phyloP scores from a whole-genome alignment of 2,113 vertebrate species.

The Malurus elegans region DNA sequence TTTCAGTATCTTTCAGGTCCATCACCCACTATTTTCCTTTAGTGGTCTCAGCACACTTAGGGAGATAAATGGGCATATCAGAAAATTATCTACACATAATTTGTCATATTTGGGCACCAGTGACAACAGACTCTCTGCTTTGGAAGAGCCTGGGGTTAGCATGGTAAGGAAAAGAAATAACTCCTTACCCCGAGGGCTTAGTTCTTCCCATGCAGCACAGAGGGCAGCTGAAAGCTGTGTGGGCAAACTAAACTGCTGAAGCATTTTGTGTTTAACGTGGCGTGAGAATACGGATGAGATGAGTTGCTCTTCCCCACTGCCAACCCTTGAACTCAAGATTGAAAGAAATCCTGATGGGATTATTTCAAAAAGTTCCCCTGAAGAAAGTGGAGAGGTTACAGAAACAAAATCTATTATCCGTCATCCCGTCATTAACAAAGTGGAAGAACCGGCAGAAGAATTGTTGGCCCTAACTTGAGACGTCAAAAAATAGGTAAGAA shows the following conservation, averaged over 20 bases:
- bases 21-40: neutral
- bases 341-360: conserved; percentile 24
- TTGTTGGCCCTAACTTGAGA: neutral
- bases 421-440: conserved; percentile 6
- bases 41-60: conserved; percentile 20
- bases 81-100: conserved; percentile 54
- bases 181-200: conserved; percentile 21
- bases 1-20: neutral
- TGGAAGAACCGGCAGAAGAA: conserved; percentile 3
- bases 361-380: neutral
- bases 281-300: neutral
- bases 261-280: neutral
- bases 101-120: conserved; percentile 54
- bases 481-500: neutral
- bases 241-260: neutral
- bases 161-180: conserved; percentile 49
- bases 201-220: neutral
- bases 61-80: conserved; percentile 57
- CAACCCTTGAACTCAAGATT: neutral
- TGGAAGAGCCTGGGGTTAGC: conserved; percentile 25
- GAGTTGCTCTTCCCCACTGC: neutral
- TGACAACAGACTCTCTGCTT: conserved; percentile 45
- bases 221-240: conserved; percentile 9
- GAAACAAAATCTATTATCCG: conserved; percentile 10
- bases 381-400: conserved; percentile 15